Evolutionary conservation across 2,113 vertebrate species (phyloP).

Genomic region (Chionis minor): DNA sequence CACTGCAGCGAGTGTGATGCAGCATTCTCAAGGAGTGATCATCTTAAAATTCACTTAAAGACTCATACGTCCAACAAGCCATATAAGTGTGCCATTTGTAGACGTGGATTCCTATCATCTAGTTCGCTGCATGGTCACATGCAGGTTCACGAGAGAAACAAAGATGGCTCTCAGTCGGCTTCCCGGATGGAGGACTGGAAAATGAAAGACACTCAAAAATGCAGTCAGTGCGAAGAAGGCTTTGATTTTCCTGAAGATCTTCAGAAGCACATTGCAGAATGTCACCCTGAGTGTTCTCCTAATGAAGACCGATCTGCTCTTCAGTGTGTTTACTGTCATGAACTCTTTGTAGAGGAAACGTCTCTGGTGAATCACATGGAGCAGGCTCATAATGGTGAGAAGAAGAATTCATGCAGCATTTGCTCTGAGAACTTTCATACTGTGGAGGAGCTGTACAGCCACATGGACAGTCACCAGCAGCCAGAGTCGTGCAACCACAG

Average conservation of each 20-base stretch:
- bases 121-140: slow-evolving; percentile 97
- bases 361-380: slow-evolving; percentile 93
- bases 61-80: slow-evolving; percentile 98
- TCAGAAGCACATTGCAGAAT: slow-evolving; percentile 95
- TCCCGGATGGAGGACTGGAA: slow-evolving; percentile 92
- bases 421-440: slow-evolving; percentile 93
- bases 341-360: slow-evolving; percentile 93
- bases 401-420: slow-evolving; percentile 90
- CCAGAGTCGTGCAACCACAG: slow-evolving; percentile 96
- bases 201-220: slow-evolving; percentile 95
- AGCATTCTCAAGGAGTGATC: slow-evolving; percentile 95
- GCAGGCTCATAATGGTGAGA: slow-evolving; percentile 88
- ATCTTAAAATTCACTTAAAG: slow-evolving; percentile 99
- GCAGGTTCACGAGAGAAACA: slow-evolving; percentile 96
- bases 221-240: slow-evolving; percentile 96
- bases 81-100: slow-evolving; percentile 98
- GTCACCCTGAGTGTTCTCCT: slow-evolving; percentile 95
- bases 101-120: slow-evolving; percentile 93
- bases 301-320: slow-evolving; percentile 89
- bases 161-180: slow-evolving; percentile 84
- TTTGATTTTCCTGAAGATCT: slow-evolving; percentile 97
- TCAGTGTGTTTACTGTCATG: slow-evolving; percentile 95
- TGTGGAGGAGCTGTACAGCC: slow-evolving; percentile 92
- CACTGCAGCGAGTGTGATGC: slow-evolving; percentile 97
- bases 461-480: slow-evolving; percentile 97